Base-by-base conservation (phyloP, 1,140 invertebrate species). In the Diorhabda elongata region DNA sequence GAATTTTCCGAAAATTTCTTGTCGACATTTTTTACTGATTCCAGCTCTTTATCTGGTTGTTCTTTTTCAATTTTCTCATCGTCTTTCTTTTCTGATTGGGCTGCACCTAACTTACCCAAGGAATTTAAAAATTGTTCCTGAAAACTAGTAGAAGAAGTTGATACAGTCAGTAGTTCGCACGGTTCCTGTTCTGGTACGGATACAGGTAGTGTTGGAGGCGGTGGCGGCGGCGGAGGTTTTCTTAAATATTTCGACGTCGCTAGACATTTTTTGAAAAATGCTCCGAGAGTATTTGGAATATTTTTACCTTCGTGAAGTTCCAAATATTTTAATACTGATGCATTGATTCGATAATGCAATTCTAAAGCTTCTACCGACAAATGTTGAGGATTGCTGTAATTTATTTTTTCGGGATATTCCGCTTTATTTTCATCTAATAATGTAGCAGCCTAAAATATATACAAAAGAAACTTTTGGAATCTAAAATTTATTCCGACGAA, bases 361-460 rank as follows among this genome's bases (percentile, higher is more conserved):
- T 98, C 96, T 26, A 98, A 81, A 1, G 94, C 91, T 84, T 98
- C 95, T n/a, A 98, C 88, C 3, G 94, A 88, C 44, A 94, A 83
- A 80, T 91, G 87, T 69, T 92, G 90, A 0, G 95, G 92, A 80
- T 86, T 89, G 74, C 90, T 92, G 77, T 95, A 96, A 66, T 87
- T 90, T 61, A 98, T 95, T 83, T 92, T 92, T 42, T 86, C 84
- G 0, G 95, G 95, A 84, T 97, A 97, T 11, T 86, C 86, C 2
- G 95, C 95, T 62, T 89, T 88, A 72, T 92, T 91, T 80, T 93
- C 87, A 77, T 91, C 86, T 45, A 97, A 82, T 79, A 90, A 87
- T 76, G 89, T 85, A 42, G 88, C 87, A 26, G 93, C 88, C 84
- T 90, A 75, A 57, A 68, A 83, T 80, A 81, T 66, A 71, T 41